These are phyloP conservation scores for Drosophila pseudoananassae DNA, from an alignment of 1,140 invertebrate species.

Conservation along the genomic window DNA sequence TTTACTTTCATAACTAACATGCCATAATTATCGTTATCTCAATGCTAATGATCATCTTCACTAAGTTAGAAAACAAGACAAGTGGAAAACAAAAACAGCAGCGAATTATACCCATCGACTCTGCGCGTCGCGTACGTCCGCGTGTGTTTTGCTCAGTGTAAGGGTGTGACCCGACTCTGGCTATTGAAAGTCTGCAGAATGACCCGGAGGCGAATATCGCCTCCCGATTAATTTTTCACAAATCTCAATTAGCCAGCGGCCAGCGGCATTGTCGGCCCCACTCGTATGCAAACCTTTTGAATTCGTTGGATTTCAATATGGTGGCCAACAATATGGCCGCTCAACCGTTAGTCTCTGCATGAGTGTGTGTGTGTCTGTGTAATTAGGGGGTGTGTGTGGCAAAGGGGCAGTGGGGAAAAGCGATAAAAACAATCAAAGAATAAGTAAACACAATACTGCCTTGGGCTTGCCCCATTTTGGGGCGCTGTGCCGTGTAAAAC, in stretches of 20 bases:
- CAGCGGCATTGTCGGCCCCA: slow-evolving; percentile 15
- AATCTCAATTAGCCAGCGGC: slow-evolving; percentile 25
- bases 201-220: slow-evolving; percentile 24
- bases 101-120: slow-evolving; percentile 40
- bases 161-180: slow-evolving; percentile 15
- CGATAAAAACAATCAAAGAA: slow-evolving; percentile 62
- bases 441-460: slow-evolving; percentile 73
- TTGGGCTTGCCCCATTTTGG: slow-evolving; percentile 67
- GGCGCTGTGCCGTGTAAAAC: slow-evolving; percentile 73
- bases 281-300: slow-evolving; percentile 22
- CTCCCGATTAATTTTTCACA: slow-evolving; percentile 15
- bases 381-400: neutral
- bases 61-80: slow-evolving; percentile 65
- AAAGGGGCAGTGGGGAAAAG: slow-evolving; percentile 34
- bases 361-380: slow-evolving; percentile 19
- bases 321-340: slow-evolving; percentile 36
- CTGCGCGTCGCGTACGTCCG: slow-evolving; percentile 28
- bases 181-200: neutral
- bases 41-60: slow-evolving; percentile 71
- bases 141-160: slow-evolving; percentile 16
- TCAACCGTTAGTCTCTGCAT: slow-evolving; percentile 28
- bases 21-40: slow-evolving; percentile 72
- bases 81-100: slow-evolving; percentile 67
- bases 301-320: slow-evolving; percentile 31
- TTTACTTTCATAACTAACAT: slow-evolving; percentile 77